phyloP scores from a whole-genome alignment of 2,113 vertebrate species.

The Budorcas taxicolor region DNA sequence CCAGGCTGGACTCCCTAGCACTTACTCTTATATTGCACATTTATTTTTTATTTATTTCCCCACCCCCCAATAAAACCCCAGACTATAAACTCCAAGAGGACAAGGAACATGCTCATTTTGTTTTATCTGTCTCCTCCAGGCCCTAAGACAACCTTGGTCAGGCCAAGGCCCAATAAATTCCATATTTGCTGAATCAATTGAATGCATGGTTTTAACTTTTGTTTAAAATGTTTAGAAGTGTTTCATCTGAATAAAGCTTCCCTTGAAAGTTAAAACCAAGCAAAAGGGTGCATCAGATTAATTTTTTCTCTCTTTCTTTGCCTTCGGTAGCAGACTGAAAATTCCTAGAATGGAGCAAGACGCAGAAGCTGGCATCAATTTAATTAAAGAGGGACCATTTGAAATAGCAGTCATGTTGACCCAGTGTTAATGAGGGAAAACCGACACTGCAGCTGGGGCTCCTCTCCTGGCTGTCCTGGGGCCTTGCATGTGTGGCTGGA shows the following conservation, averaged over 20 bases:
- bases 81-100: neutral
- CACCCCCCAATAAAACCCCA: neutral
- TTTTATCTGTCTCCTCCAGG: neutral
- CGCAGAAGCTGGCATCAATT: constrained; percentile 28
- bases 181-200: neutral
- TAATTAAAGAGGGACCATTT: constrained; percentile 59
- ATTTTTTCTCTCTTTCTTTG: constrained; percentile 59
- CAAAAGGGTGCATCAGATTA: constrained; percentile 40
- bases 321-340: constrained; percentile 42
- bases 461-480: constrained; percentile 7
- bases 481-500: neutral
- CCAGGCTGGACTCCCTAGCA: neutral
- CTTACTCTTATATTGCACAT: neutral
- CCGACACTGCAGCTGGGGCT: constrained; percentile 22
- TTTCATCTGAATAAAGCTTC: constrained; percentile 67
- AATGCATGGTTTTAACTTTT: constrained; percentile 57
- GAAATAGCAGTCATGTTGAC: constrained; percentile 71
- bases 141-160: neutral
- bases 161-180: neutral
- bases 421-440: constrained; percentile 55
- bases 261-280: constrained; percentile 20
- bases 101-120: neutral
- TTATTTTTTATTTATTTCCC: neutral
- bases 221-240: constrained; percentile 58
- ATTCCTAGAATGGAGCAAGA: constrained; percentile 54